These are phyloP conservation scores for Myrmecobius fasciatus DNA, from an alignment of 2,113 vertebrate genomes.

Conservation along the genomic window DNA sequence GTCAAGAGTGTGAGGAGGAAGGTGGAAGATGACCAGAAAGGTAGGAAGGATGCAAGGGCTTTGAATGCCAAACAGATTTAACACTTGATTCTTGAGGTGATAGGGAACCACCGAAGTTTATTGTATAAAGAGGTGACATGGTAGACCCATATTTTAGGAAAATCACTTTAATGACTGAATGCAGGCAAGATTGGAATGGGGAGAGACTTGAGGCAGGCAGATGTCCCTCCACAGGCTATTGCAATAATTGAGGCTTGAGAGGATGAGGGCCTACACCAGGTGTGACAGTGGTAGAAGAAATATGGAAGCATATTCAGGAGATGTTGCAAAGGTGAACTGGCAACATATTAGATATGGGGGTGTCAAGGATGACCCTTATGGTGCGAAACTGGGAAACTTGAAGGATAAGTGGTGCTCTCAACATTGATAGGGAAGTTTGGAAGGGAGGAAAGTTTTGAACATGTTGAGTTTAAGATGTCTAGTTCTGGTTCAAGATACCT, in stretches of 20 bases:
- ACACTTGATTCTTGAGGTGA: not conserved
- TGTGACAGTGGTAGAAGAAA: not conserved
- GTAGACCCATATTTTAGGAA: not conserved
- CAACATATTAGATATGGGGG: not conserved
- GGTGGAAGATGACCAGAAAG: not conserved
- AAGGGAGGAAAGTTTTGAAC: not conserved
- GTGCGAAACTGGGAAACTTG: not conserved
- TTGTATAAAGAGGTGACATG: not conserved
- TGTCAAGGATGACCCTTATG: not conserved
- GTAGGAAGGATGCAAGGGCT: not conserved
- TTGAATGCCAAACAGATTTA: not conserved
- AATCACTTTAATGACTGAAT: not conserved
- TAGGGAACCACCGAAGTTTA: not conserved
- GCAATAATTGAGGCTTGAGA: not conserved
- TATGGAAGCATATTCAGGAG: not conserved
- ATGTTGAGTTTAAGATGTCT: not conserved
- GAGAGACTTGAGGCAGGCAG: not conserved
- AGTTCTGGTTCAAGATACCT: not conserved
- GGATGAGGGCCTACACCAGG: not conserved
- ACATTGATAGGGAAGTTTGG: not conserved
- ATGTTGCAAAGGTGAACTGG: not conserved
- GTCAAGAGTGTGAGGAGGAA: not conserved
- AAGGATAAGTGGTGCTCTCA: not conserved
- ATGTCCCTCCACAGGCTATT: not conserved
- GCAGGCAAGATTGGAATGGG: not conserved